A percentile compares a stretch with the other conserved stretches of the same genome.
These are phyloP conservation scores for Phoxinus phoxinus DNA, from an alignment of 2,113 vertebrate genomes.

Conservation along the genomic window DNA sequence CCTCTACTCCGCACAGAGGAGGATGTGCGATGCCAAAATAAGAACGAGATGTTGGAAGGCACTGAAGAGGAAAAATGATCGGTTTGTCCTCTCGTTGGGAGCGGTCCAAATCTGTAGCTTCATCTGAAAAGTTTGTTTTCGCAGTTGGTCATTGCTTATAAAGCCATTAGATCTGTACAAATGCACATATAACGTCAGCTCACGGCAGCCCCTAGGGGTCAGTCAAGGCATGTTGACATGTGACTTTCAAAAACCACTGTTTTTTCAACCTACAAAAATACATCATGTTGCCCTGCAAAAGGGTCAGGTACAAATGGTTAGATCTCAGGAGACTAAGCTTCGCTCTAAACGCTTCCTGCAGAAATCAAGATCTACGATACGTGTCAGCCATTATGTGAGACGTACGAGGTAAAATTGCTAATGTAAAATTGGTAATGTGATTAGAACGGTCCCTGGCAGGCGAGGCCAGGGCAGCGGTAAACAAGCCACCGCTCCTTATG, in stretches of 20 bases:
- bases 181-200: not conserved
- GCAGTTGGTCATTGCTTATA: constrained; percentile 16
- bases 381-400: constrained; percentile 36
- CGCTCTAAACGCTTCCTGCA: constrained; percentile 16
- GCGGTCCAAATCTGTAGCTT: constrained; percentile 27
- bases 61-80: constrained; percentile 43
- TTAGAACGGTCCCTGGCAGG: constrained; percentile 54
- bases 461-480: constrained; percentile 51
- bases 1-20: constrained; percentile 51
- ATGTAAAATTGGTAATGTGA: constrained; percentile 56
- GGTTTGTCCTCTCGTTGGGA: constrained; percentile 42
- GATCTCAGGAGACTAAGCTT: constrained; percentile 21
- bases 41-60: constrained; percentile 55
- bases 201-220: not conserved
- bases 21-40: constrained; percentile 58
- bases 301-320: constrained; percentile 5
- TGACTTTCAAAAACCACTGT: constrained; percentile 13
- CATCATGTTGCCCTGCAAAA: not conserved
- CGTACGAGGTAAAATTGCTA: constrained; percentile 54
- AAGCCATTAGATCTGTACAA: not conserved
- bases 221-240: not conserved
- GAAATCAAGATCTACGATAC: constrained; percentile 47
- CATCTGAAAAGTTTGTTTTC: constrained; percentile 39
- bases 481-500: constrained; percentile 56
- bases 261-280: constrained; percentile 17